A percentile compares a stretch with the other conserved stretches of the same genome.
These are phyloP conservation scores for Phthorimaea operculella DNA, from an alignment of 1,140 invertebrate species.

Conservation along the genomic window DNA sequence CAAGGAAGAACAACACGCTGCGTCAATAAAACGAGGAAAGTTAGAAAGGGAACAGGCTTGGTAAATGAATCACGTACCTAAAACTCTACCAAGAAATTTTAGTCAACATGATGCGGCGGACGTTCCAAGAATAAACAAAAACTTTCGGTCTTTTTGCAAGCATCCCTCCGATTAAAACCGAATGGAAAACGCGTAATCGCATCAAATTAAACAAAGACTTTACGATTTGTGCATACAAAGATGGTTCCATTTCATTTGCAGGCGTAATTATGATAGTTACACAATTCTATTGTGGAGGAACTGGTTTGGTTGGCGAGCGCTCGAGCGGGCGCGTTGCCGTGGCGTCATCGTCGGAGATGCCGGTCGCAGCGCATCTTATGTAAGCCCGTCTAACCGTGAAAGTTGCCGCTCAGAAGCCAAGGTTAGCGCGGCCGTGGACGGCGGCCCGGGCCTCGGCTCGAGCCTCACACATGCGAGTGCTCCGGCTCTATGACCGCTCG, in stretches of 20 bases:
- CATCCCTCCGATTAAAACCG: too few species aligned
- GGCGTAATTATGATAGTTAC: conserved; percentile 15
- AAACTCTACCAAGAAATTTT: too few species aligned
- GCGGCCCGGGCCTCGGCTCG: conserved; percentile 23
- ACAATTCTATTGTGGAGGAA: conserved; percentile 31
- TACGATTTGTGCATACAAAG: conserved; percentile 8
- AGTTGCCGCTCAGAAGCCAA: conserved; percentile 67
- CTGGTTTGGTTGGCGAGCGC: conserved; percentile 44
- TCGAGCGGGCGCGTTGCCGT: conserved; percentile 43
- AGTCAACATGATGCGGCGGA: too few species aligned
- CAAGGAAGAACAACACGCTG: too few species aligned
- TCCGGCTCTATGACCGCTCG: conserved; percentile 43
- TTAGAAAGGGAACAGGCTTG: too few species aligned
- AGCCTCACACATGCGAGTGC: conserved; percentile 47
- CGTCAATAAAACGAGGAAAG: too few species aligned
- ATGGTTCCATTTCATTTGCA: conserved; percentile 9
- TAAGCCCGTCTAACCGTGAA: conserved; percentile 66
- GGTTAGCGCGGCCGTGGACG: conserved; percentile 56
- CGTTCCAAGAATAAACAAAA: too few species aligned
- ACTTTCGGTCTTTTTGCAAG: too few species aligned
- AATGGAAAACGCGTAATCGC: neutral
- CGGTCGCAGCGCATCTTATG: conserved; percentile 54
- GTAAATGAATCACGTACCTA: too few species aligned
- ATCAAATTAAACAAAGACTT: neutral
- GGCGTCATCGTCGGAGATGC: conserved; percentile 48